Evolutionary conservation across 1,140 invertebrate species (phyloP).

Genomic region (Heliconius hewitsoni): DNA sequence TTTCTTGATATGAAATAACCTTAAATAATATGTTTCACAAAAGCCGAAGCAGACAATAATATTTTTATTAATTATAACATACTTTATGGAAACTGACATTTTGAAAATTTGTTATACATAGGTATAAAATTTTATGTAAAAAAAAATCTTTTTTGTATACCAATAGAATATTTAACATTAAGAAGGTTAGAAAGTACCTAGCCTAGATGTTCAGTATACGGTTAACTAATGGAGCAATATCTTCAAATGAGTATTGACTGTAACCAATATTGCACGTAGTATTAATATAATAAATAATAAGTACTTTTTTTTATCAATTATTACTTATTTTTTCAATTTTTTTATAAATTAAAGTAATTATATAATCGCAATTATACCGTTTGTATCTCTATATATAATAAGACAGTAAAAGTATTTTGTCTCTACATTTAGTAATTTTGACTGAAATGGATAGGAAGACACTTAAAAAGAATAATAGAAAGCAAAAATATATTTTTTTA

Average conservation of each 20-base stretch:
- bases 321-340: too few relatives aligned
- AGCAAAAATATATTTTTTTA: too few relatives aligned
- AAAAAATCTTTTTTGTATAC: not conserved
- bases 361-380: not conserved
- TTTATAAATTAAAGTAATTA: not conserved
- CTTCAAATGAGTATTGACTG: not conserved
- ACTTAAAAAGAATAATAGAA: too few relatives aligned
- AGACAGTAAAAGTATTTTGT: too few relatives aligned
- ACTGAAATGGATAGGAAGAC: too few relatives aligned
- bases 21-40: too few relatives aligned
- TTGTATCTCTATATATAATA: not conserved
- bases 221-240: slow-evolving; percentile 25
- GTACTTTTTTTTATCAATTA: not conserved
- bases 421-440: too few relatives aligned
- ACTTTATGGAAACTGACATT: too few relatives aligned
- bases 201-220: slow-evolving; percentile 32
- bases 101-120: too few relatives aligned
- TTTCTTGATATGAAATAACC: too few relatives aligned
- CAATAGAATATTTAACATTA: not conserved
- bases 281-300: not conserved
- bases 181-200: slow-evolving; percentile 1
- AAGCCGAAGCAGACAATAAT: too few relatives aligned
- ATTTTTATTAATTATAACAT: too few relatives aligned
- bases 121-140: not conserved
- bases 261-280: slow-evolving; percentile 19